Evolutionary conservation across 30 jellyfish, hydroid and myxozoan species (phyloP).

Genomic region (Calvadosia cruxmelitensis): DNA sequence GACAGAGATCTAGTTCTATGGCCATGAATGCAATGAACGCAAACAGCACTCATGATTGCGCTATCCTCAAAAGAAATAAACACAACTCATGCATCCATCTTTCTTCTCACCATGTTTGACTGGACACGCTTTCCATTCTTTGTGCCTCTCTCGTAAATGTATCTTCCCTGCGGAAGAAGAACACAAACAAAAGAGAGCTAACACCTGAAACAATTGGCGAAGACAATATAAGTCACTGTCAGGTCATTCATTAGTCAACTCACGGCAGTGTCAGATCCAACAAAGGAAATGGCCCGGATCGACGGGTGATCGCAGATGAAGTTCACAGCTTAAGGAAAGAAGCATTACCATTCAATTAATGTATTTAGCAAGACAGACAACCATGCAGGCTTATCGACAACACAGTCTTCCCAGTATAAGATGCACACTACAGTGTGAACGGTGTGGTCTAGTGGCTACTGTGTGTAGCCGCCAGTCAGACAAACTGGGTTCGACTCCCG

Average conservation of each 20-base stretch:
- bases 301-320: slow-evolving; percentile 68
- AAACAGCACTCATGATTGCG: neutral
- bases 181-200: no score
- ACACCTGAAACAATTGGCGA: no score
- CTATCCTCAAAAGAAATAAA: neutral
- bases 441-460: no score
- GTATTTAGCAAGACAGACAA: no score
- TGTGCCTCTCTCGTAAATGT: slow-evolving; percentile 74
- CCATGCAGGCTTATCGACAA: no score
- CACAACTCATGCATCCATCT: neutral
- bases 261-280: slow-evolving; percentile 81
- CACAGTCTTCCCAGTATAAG: no score
- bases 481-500: no score
- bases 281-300: slow-evolving; percentile 77
- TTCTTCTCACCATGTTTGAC: slow-evolving; percentile 56
- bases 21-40: neutral
- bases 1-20: neutral
- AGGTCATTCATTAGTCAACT: neutral
- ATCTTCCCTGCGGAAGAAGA: slow-evolving; percentile 42
- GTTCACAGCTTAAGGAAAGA: slow-evolving; percentile 46
- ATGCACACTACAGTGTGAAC: no score
- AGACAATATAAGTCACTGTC: no score
- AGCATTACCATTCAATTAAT: no score
- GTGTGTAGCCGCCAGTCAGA: no score
- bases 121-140: slow-evolving; percentile 83